Percentiles rank a stretch among this genome's conserved stretches.
Evolutionary conservation across 2,888 invertebrate genomes (phyloP).

Genomic region (Chouioia cunea): DNA sequence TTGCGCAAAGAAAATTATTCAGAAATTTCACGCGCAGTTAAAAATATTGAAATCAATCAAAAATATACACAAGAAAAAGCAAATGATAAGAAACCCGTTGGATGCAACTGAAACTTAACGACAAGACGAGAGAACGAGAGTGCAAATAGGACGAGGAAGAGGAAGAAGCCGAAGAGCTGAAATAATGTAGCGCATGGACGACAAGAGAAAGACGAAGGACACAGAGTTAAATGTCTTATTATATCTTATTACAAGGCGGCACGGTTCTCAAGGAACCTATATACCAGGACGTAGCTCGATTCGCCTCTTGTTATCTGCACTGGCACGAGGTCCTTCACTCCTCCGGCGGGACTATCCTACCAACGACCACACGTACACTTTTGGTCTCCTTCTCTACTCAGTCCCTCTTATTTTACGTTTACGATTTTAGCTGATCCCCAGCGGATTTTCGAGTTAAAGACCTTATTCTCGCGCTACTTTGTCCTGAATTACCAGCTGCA

Average conservation of each 20-base stretch:
- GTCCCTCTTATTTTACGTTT: background rate
- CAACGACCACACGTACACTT: conserved; percentile 20
- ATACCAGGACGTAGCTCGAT: conserved; percentile 16
- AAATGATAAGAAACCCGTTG: too few relatives aligned
- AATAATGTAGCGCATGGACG: background rate
- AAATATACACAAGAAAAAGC: conserved; percentile 9
- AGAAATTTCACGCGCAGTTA: too few relatives aligned
- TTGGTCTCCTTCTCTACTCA: too few relatives aligned
- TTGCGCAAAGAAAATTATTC: too few relatives aligned
- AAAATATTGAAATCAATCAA: background rate
- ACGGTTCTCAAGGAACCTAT: too few relatives aligned
- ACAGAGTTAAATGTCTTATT: conserved; percentile 40
- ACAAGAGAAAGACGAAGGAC: conserved; percentile 23
- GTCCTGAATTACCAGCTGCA: too few relatives aligned
- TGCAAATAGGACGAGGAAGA: conserved; percentile 2
- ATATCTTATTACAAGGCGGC: conserved; percentile 47
- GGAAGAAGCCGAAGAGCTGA: background rate
- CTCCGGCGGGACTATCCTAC: conserved; percentile 25
- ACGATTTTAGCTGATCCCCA: conserved; percentile 4
- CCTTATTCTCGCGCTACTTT: too few relatives aligned
- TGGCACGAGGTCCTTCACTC: background rate
- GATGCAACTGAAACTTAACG: background rate
- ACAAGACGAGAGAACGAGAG: conserved; percentile 1
- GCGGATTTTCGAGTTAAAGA: too few relatives aligned
- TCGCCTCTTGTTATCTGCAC: conserved; percentile 50